Evolutionary conservation across 2,797 vertebrate species (phyloP).

Genomic region (Apogon hyalosoma): DNA sequence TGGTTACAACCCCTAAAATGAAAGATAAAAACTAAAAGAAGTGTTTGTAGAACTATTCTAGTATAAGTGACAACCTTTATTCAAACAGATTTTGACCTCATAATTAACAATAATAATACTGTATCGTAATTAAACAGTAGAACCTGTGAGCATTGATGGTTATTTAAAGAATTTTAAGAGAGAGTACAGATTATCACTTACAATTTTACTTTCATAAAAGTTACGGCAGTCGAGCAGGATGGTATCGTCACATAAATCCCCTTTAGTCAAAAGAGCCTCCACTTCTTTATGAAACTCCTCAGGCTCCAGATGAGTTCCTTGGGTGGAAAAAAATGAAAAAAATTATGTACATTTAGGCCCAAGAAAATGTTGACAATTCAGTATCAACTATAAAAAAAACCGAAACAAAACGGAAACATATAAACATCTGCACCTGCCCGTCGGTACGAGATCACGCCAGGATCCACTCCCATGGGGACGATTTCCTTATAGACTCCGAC

Average conservation of each 20-base stretch:
- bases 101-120: too few species aligned
- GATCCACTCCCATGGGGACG: constrained; percentile 95
- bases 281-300: constrained; percentile 94
- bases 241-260: constrained; percentile 81
- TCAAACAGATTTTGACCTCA: too few species aligned
- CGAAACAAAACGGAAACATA: not conserved
- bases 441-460: constrained; percentile 88
- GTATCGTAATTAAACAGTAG: not conserved
- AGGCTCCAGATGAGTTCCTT: constrained; percentile 92
- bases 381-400: too few species aligned
- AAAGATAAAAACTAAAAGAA: too few species aligned
- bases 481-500: constrained; percentile 94
- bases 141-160: not conserved
- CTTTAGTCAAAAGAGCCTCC: constrained; percentile 84
- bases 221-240: constrained; percentile 96
- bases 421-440: constrained; percentile 84
- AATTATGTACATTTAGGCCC: too few species aligned
- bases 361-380: too few species aligned
- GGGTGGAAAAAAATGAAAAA: not conserved
- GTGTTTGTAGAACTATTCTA: too few species aligned
- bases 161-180: not conserved
- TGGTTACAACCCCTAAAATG: too few species aligned
- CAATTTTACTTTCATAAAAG: constrained; percentile 99
- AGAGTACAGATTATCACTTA: constrained; percentile 76
- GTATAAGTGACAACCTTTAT: too few species aligned